A percentile compares a stretch with the other conserved stretches of the same genome.
These are phyloP conservation scores for Ophiodon elongatus DNA, from an alignment of 2,113 vertebrate species.

Conservation along the genomic window DNA sequence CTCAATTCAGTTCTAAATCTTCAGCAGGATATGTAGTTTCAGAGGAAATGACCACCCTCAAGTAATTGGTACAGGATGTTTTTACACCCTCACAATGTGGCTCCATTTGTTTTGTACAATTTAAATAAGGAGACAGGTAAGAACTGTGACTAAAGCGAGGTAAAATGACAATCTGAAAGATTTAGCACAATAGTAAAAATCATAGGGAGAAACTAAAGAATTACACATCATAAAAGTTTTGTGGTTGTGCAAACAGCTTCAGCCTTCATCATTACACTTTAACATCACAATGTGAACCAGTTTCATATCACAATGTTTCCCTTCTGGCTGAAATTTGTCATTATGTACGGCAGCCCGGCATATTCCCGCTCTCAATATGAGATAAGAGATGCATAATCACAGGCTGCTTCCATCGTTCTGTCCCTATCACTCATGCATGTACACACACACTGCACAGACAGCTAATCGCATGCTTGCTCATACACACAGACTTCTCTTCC, in stretches of 20 bases:
- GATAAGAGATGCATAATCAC: constrained; percentile 61
- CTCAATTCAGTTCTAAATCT: constrained; percentile 40
- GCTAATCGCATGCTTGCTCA: neutral
- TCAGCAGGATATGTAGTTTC: constrained; percentile 13
- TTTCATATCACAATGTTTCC: constrained; percentile 30
- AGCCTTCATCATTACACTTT: neutral
- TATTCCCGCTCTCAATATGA: constrained; percentile 40
- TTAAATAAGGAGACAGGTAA: neutral
- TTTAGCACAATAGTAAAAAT: neutral
- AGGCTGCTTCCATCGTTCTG: constrained; percentile 37
- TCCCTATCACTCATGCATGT: constrained; percentile 15
- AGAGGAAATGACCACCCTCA: constrained; percentile 34
- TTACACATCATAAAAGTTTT: neutral
- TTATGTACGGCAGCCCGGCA: constrained; percentile 47
- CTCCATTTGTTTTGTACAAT: neutral
- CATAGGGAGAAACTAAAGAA: neutral
- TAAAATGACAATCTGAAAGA: neutral
- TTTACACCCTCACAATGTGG: constrained; percentile 2
- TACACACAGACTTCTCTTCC: neutral
- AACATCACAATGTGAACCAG: neutral
- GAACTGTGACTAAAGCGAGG: neutral
- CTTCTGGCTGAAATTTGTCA: constrained; percentile 30
- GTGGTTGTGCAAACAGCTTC: neutral
- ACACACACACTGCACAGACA: constrained; percentile 14
- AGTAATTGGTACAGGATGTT: constrained; percentile 12